phyloP scores from a whole-genome alignment of 2,113 vertebrate genomes.

The Xiphophorus maculatus region DNA sequence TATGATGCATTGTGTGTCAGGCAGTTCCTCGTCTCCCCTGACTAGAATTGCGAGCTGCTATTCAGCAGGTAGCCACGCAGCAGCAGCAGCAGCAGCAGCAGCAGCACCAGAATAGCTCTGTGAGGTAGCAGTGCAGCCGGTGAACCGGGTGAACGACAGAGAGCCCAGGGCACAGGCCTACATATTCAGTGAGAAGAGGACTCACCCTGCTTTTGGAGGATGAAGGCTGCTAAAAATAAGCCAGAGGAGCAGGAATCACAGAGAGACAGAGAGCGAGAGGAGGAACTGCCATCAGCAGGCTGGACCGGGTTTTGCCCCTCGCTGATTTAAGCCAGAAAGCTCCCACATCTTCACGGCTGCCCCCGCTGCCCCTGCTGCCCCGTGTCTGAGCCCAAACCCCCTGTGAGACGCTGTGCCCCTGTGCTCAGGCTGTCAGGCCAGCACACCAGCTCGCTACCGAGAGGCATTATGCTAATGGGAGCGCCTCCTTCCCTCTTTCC shows the following conservation, averaged over 20 bases:
- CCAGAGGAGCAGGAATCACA: slow-evolving; percentile 62
- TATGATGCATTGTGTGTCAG: slow-evolving; percentile 52
- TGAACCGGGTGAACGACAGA: slow-evolving; percentile 60
- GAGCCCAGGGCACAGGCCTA: slow-evolving; percentile 75
- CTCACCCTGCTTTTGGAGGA: slow-evolving; percentile 74
- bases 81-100: slow-evolving; percentile 45
- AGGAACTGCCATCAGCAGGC: slow-evolving; percentile 71
- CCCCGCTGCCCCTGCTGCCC: slow-evolving; percentile 76
- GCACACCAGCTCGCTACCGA: slow-evolving; percentile 88
- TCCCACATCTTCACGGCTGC: slow-evolving; percentile 65
- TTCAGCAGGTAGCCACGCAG: slow-evolving; percentile 58
- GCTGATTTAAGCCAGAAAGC: slow-evolving; percentile 72
- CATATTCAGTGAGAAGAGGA: slow-evolving; percentile 73
- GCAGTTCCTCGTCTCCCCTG: slow-evolving; percentile 30
- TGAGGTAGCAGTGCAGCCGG: slow-evolving; percentile 39
- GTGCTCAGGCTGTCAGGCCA: slow-evolving; percentile 74
- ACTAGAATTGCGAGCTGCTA: slow-evolving; percentile 39
- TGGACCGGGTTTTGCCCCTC: slow-evolving; percentile 68
- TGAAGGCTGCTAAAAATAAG: slow-evolving; percentile 78
- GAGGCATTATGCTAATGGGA: slow-evolving; percentile 99
- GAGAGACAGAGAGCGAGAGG: slow-evolving; percentile 44
- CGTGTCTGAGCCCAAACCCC: slow-evolving; percentile 69
- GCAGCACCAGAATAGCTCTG: slow-evolving; percentile 63
- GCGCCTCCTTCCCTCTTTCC: slow-evolving; percentile 72
- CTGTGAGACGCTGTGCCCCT: slow-evolving; percentile 69